Evolutionary conservation across 2,888 invertebrate genomes (phyloP), one percentile per base, ranked within the genome.

Genomic region (Anticlea derivata): DNA sequence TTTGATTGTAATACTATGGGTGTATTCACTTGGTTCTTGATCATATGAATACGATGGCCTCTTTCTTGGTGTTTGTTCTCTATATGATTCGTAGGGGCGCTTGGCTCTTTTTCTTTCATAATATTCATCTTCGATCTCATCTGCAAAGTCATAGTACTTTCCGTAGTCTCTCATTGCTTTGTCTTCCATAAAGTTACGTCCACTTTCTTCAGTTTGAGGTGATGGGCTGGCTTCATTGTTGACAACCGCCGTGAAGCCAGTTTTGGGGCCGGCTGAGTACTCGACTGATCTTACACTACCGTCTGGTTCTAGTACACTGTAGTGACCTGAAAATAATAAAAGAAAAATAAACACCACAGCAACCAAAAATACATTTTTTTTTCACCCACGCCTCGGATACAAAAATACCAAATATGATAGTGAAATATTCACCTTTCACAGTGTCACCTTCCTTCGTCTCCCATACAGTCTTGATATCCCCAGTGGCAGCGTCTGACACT

Each of bases 251-350:
- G 91, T 91, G 59, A 93, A 93, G 20, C 93, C 93, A 38, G 80
- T 83, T 40, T 91, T 83, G 6, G 92, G 91, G 45, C 92, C 92
- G 11, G 93, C 92, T 17, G 92, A 92, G 70, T 93, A 93, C 62
- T 93, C 91, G 17, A 93, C 93, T 27, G 91, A 88, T 63, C 93
- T 85, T 51, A 92, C 83, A 35, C 92, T 90, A 37, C 94, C 94
- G 68, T 94, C 94, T 26, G 94, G 92, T 74, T 94, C 94, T 38
- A 94, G 73, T 11, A 94, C 84, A 63, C 94, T 94, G 72, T 95
- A 95, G 71, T 92, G 92, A 68, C 93, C 91, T 91, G 73, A 7
- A 78, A 77, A 34, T 10, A 22, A 40, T 10, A 35, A 29, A 38
- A 34, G 5, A 1, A n/a, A 20, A n/a, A 11, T 20, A 6, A 4